Percentiles rank a stretch among this genome's conserved stretches.
phyloP scores from a whole-genome alignment of 2,797 vertebrate genomes.

The Coreius guichenoti region DNA sequence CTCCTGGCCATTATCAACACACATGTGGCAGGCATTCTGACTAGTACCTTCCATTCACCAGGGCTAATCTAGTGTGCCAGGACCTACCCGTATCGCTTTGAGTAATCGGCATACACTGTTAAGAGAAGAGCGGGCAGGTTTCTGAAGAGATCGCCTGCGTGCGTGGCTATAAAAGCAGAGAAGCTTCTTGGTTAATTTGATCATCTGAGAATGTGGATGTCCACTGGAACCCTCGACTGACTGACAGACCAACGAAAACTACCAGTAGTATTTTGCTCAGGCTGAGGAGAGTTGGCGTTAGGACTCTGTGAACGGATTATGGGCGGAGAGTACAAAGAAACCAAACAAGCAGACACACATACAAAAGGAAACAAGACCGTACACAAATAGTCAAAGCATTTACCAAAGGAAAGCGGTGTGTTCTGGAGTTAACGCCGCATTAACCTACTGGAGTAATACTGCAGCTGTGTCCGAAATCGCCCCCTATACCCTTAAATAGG shows the following conservation, averaged over 20 bases:
- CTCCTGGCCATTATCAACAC: constrained; percentile 92
- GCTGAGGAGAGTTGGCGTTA: constrained; percentile 65
- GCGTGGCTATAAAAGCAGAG: constrained; percentile 78
- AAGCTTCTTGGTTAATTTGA: constrained; percentile 59
- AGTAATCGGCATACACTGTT: constrained; percentile 99
- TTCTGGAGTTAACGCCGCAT: background rate
- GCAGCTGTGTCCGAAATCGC: too few species aligned
- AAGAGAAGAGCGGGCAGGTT: constrained; percentile 80
- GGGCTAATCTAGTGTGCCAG: constrained; percentile 96
- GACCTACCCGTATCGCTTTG: constrained; percentile 99
- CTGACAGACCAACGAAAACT: constrained; percentile 82
- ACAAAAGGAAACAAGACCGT: constrained; percentile 24
- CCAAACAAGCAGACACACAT: constrained; percentile 11
- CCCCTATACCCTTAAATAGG: too few species aligned
- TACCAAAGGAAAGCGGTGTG: background rate
- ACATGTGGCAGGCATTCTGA: constrained; percentile 97
- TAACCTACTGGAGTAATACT: background rate
- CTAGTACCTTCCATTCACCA: constrained; percentile 92
- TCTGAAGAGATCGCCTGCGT: constrained; percentile 71
- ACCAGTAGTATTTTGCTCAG: constrained; percentile 66
- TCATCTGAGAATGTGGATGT: constrained; percentile 72
- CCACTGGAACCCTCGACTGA: constrained; percentile 79
- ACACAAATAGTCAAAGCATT: constrained; percentile 28
- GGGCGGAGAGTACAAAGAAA: constrained; percentile 17
- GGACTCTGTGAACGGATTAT: constrained; percentile 14